Percentiles rank a stretch among this genome's conserved stretches.
These are phyloP conservation scores for Varanus komodoensis DNA, from an alignment of 2,113 vertebrate genomes.

Conservation along the genomic window DNA sequence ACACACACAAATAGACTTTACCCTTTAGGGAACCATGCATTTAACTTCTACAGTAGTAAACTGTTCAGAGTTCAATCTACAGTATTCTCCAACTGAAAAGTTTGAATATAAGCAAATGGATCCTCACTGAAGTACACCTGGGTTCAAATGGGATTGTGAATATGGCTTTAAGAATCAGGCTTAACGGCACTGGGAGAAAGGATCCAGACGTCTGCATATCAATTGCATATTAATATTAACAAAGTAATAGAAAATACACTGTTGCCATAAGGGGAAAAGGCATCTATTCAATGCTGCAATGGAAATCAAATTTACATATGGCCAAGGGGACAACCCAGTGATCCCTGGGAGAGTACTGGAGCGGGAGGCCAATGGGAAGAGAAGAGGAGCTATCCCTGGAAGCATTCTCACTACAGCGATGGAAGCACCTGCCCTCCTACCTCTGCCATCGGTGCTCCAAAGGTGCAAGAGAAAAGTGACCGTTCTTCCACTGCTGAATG, in stretches of 20 bases:
- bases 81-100: neutral
- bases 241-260: neutral
- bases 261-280: neutral
- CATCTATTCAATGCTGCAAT: neutral
- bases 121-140: neutral
- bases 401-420: neutral
- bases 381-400: neutral
- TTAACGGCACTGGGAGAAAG: no score
- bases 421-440: neutral
- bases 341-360: neutral
- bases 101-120: constrained; percentile 1
- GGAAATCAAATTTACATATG: neutral
- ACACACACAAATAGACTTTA: neutral
- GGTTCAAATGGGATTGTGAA: neutral
- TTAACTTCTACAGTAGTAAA: neutral
- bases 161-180: neutral
- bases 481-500: no score
- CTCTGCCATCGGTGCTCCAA: neutral
- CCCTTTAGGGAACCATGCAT: neutral
- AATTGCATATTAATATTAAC: neutral
- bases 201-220: neutral
- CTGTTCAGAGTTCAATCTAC: neutral
- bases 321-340: neutral
- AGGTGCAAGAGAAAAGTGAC: no score
- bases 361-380: neutral